Evolutionary conservation across 2,797 vertebrate genomes (phyloP).

Genomic region (Anguilla pacifica): DNA sequence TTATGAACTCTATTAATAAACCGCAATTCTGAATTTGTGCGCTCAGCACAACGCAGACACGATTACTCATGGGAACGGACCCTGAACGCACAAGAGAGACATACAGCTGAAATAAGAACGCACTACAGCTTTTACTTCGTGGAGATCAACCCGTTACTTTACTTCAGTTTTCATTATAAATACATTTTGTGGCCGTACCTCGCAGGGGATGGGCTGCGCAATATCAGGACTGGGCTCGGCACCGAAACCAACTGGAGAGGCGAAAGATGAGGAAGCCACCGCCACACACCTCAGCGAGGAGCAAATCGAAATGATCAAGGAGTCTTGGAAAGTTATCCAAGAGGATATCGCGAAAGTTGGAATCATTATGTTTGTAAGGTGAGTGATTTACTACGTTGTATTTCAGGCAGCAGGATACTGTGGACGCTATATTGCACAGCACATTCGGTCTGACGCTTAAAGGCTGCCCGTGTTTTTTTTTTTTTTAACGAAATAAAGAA

Average conservation of each 20-base stretch:
- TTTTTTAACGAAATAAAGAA: not conserved
- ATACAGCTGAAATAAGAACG: constrained; percentile 39
- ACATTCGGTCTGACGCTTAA: not conserved
- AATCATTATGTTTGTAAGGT: constrained; percentile 83
- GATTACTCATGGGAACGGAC: not conserved
- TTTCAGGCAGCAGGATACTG: not conserved
- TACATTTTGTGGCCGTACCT: not conserved
- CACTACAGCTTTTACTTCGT: constrained; percentile 13
- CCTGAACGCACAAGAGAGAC: constrained; percentile 38
- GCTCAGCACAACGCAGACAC: constrained; percentile 1
- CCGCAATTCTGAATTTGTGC: constrained; percentile 3
- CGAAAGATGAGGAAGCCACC: constrained; percentile 48
- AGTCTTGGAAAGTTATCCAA: constrained; percentile 80
- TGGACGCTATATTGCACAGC: not conserved
- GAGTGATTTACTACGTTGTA: constrained; percentile 35
- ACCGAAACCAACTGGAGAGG: constrained; percentile 56
- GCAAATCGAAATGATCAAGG: constrained; percentile 74
- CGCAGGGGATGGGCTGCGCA: constrained; percentile 74
- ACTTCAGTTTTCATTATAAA: constrained; percentile 27
- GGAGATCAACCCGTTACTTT: constrained; percentile 15
- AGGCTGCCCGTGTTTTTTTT: not conserved
- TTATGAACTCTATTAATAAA: not conserved
- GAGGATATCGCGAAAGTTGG: constrained; percentile 81
- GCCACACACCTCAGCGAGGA: constrained; percentile 55
- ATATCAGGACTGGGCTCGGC: constrained; percentile 68